These are phyloP conservation scores for Scrobipalpa costella DNA, from an alignment of 2,888 invertebrate species.

Conservation along the genomic window DNA sequence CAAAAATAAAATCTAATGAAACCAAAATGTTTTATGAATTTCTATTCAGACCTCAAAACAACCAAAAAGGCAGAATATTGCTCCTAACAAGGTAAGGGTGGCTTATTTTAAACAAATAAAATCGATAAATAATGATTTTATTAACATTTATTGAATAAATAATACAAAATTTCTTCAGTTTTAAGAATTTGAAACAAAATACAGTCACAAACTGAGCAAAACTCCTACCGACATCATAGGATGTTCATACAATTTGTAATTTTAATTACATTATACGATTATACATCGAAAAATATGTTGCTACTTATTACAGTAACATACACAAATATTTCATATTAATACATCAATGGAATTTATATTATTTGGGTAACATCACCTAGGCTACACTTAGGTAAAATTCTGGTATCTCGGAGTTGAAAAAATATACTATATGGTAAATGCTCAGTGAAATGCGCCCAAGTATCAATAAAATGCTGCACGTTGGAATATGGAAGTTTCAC, in stretches of 20 bases:
- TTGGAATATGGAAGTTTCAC: conserved; percentile 40
- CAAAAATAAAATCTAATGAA: conserved; percentile 4
- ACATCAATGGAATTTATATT: conserved; percentile 62
- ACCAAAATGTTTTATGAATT: neutral
- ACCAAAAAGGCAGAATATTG: too few species aligned
- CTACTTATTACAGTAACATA: conserved; percentile 58
- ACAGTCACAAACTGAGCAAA: conserved; percentile 71
- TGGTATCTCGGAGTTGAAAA: conserved; percentile 5
- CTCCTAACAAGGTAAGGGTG: too few species aligned
- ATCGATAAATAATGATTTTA: conserved; percentile 60
- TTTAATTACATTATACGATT: conserved; percentile 46
- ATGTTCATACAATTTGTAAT: conserved; percentile 50
- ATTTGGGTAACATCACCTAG: conserved; percentile 28
- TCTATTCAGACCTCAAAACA: neutral
- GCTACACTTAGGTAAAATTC: conserved; percentile 8
- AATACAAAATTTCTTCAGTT: conserved; percentile 76
- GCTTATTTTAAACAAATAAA: conserved; percentile 35
- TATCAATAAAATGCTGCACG: conserved; percentile 41
- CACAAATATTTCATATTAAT: conserved; percentile 52
- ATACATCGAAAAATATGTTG: conserved; percentile 68
- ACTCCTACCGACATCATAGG: conserved; percentile 56
- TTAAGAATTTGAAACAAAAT: conserved; percentile 64
- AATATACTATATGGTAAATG: conserved; percentile 46
- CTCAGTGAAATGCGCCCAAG: conserved; percentile 61
- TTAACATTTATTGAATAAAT: conserved; percentile 81